Evolutionary conservation across 1,140 invertebrate species (phyloP), one percentile per base, ranked within the genome.

Genomic region (Lepeophtheirus salmonis): DNA sequence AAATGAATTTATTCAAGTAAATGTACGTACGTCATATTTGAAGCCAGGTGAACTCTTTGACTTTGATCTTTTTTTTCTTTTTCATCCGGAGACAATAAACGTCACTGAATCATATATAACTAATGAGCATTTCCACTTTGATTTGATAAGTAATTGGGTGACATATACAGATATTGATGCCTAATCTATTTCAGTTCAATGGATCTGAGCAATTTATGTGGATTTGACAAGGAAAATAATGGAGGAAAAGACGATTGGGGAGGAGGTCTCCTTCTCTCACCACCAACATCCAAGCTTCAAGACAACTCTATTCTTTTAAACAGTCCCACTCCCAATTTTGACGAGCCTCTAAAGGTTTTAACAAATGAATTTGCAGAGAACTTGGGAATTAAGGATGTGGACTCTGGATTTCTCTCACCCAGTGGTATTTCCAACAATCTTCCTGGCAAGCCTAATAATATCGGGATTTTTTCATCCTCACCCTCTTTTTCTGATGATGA

Each of bases 321-420:
- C 30, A 41, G n/a, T n/a, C 10, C 30, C 30, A 41, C 10, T 41
- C 30, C 30, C 10, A 41, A 12, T 10, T 12, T 52, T 10, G 21
- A 18, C 4, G 50, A 52, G 50, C 50, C 50, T 16, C 50, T 52
- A 4, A 52, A 52, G 20, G 21, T 52, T 16, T 16, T 52, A 10
- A 52, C 50, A 10, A 52, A 52, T 52, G 50, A 52, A 16, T 52
- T 52, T 52, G 50, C 50, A 16, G 50, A 52, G 50, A 52, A 52
- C 50, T 22, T 52, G 10, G 50, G 50, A 21, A 16, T 52, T 21
- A 52, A 21, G 50, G 50, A 52, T 21, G 10, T 52, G n/a, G 50
- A 52, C 21, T 52, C 50, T 10, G 50, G 50, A 16, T 52, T 18
- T 16, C n/a, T 52, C 50, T 52, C 50, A 21, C 50, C 50, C 50